phyloP scores from a whole-genome alignment of 2,113 vertebrate species.

The Siphamia tubifer region DNA sequence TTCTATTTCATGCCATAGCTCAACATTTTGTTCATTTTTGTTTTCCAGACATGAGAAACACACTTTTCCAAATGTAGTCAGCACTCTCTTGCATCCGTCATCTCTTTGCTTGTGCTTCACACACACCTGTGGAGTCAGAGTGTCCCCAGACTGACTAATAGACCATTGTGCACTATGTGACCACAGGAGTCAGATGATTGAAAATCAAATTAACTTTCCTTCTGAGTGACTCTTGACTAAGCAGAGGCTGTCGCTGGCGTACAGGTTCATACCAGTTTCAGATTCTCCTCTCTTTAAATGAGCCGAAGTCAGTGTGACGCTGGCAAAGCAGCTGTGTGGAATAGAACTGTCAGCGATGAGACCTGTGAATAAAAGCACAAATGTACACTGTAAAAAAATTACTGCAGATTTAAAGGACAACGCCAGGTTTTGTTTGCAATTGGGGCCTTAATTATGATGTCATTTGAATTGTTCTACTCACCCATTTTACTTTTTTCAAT shows the following conservation, averaged over 20 bases:
- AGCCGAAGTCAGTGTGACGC: neutral
- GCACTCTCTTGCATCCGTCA: neutral
- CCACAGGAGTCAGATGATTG: constrained; percentile 48
- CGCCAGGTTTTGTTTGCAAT: no score
- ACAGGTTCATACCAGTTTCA: constrained; percentile 36
- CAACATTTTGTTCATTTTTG: no score
- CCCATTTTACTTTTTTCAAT: no score
- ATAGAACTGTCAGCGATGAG: neutral
- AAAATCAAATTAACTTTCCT: constrained; percentile 68
- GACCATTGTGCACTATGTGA: constrained; percentile 36
- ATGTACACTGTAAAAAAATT: no score
- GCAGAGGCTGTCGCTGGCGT: constrained; percentile 15
- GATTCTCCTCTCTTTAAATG: constrained; percentile 30
- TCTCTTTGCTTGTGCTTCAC: neutral
- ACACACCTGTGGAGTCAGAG: constrained; percentile 27
- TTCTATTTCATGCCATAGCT: neutral
- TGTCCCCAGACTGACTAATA: constrained; percentile 42
- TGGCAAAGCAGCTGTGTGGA: neutral
- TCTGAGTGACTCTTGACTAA: constrained; percentile 60
- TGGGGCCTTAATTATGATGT: no score
- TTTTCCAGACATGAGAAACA: neutral
- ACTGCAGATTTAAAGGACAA: no score
- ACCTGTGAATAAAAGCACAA: neutral
- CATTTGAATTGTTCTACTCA: no score
- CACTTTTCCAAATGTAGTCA: neutral